A percentile compares a stretch with the other conserved stretches of the same genome.
phyloP scores from a whole-genome alignment of 2,888 invertebrate genomes.

The Cosmia pyralina region DNA sequence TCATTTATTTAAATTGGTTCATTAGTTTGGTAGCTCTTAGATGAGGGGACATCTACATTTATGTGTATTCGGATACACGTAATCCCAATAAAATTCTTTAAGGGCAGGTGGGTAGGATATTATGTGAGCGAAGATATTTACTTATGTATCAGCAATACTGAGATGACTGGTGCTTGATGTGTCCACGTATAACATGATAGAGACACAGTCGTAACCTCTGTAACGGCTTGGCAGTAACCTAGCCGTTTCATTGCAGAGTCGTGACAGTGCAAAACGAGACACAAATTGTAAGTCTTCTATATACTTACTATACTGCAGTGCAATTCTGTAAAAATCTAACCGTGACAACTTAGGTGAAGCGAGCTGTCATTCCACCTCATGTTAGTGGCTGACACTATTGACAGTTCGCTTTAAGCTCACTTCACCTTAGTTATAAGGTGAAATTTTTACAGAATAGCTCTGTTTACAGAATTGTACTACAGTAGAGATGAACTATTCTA shows the following conservation, averaged over 20 bases:
- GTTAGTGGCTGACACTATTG: too few relatives aligned
- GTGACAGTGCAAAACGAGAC: constrained; percentile 45
- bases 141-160: constrained; percentile 34
- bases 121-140: constrained; percentile 21
- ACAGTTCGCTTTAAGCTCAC: too few relatives aligned
- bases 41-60: constrained; percentile 50
- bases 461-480: too few relatives aligned
- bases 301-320: not conserved
- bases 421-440: too few relatives aligned
- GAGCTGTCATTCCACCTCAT: too few relatives aligned
- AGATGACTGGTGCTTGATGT: constrained; percentile 32
- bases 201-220: constrained; percentile 42
- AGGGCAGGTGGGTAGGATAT: constrained; percentile 12
- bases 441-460: too few relatives aligned
- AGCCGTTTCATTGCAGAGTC: constrained; percentile 46
- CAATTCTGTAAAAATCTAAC: too few relatives aligned
- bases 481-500: too few relatives aligned
- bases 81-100: constrained; percentile 38
- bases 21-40: constrained; percentile 50
- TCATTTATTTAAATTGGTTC: constrained; percentile 56
- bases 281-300: constrained; percentile 36
- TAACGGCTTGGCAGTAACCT: constrained; percentile 37
- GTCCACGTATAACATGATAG: constrained; percentile 23
- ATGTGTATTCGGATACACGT: constrained; percentile 37
- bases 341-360: too few relatives aligned